Base-by-base conservation (phyloP, 2,113 vertebrate genomes). In the Oreocharis arfaki region DNA sequence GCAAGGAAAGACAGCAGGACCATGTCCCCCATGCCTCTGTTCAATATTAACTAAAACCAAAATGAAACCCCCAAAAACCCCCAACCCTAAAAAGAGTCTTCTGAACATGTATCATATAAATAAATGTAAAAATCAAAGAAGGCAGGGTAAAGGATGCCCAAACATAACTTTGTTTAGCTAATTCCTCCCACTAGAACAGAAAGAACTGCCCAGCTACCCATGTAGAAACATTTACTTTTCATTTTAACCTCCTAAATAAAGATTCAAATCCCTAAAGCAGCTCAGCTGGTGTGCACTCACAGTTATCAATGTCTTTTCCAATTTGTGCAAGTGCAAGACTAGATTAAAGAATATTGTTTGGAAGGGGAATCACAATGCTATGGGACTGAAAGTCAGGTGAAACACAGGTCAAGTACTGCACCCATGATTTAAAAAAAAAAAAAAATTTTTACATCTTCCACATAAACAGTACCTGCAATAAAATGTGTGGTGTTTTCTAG, bases 401-500 rank as follows among this genome's bases (percentile, higher is more conserved):
- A 91, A 63, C 27, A 41, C 0, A 0, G 13, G 16, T 30, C 55
- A 90, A 13, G 59, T 47, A 32, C 42, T 41, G 27, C 35, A 76
- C 18, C 30, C 2, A 3, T 57, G 8, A 68, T 42, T n/a, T n/a
- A n/a, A n/a, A n/a, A n/a, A n/a, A n/a, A n/a, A n/a, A n/a, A n/a
- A n/a, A n/a, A n/a, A n/a, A n/a, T n/a, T 89, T 85, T 91, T 57
- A 61, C 3, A 2, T 55, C 27, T 80, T 91, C 75, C 30, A 76
- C 3, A 3, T 69, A 93, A 87, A 53, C 44, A 88, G 75, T 56
- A 47, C 11, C 32, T 80, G 50, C 63, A 92, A 63, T 42, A 88
- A 91, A 70, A 86, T 39, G 21, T 15, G 49, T 84, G 67, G 63
- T 89, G 80, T 94, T 96, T 96, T 89, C 93, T 87, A 94, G 93